Base-by-base conservation (phyloP, 2,888 invertebrate species). In the Epirrhoe alternata region DNA sequence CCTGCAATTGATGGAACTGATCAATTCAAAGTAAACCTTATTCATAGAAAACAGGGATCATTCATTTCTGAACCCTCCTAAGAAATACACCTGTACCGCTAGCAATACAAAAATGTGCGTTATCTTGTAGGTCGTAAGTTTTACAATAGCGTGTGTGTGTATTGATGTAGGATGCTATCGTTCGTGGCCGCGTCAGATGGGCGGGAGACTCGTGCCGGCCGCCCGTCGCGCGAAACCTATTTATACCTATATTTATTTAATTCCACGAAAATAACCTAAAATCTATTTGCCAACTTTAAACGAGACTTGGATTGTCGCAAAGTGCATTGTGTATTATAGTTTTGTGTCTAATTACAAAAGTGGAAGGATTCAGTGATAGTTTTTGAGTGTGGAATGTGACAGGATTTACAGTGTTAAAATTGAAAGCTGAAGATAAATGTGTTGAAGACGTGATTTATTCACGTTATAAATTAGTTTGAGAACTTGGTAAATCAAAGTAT, bases 141-240 rank as follows among this genome's bases (percentile, higher is more conserved):
- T 53, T n/a, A 53, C 42, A 10, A 17, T 53, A 59, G 33, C 14
- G 14, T 53, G 14, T 51, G 59, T 42, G 16, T 5, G 8, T 30
- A 52, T 38, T 60, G 47, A 16, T 56, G 12, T 56, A 60, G 51
- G 31, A 35, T 10, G 31, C n/a, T 56, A 56, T 31, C 17, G 24
- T 31, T 24, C 47, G 51, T 42, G 42, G 52, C 24, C 80, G 76
- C 89, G 90, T 82, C 90, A 90, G 84, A 88, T 79, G 86, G 79
- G 80, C 87, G 86, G 83, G 77, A 80, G 80, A 74, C 77, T 77
- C 82, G 83, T 76, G 77, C 81, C 80, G 79, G 77, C 82, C 86
- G 88, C 84, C 83, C 90, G 90, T 79, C 79, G 73, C 70, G 69
- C 74, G 73, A 72, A 68, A 66, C 60, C 64, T 58, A 61, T 56